Percentiles rank a stretch among this genome's conserved stretches.
These are phyloP conservation scores for Nomada goodeniana DNA, from an alignment of 2,888 invertebrate species.

Conservation along the genomic window DNA sequence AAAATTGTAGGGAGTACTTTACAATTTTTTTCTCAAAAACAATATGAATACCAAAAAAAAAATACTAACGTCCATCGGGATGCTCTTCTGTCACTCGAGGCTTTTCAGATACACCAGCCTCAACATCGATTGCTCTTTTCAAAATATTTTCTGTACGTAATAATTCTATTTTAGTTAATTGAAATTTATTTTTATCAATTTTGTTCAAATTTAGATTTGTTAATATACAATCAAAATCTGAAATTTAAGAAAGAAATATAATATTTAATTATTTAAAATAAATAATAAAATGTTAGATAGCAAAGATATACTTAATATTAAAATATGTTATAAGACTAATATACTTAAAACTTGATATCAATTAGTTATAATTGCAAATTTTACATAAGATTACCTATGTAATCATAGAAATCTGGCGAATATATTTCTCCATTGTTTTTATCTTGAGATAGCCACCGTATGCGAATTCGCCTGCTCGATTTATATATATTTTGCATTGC, in stretches of 20 bases:
- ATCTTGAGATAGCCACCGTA: slow-evolving; percentile 95
- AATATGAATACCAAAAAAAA: not conserved
- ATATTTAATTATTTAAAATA: not conserved
- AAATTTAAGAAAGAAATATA: slow-evolving; percentile 66
- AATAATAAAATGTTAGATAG: slow-evolving; percentile 1
- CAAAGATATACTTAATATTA: slow-evolving; percentile 11
- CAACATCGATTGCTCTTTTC: slow-evolving; percentile 92
- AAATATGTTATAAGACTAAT: not conserved
- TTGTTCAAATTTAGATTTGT: slow-evolving; percentile 93
- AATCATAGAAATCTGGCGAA: slow-evolving; percentile 95
- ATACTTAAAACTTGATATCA: not conserved
- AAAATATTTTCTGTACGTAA: slow-evolving; percentile 93
- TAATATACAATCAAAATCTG: slow-evolving; percentile 94
- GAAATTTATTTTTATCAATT: slow-evolving; percentile 89
- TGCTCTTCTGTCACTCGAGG: slow-evolving; percentile 91
- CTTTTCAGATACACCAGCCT: slow-evolving; percentile 89
- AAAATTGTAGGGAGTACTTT: too few species aligned
- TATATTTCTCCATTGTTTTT: slow-evolving; percentile 90
- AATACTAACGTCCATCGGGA: slow-evolving; percentile 92
- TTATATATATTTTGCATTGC: slow-evolving; percentile 96
- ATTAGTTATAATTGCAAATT: slow-evolving; percentile 33
- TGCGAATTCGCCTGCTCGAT: slow-evolving; percentile 93
- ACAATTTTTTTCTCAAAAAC: not conserved
- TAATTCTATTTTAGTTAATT: slow-evolving; percentile 90
- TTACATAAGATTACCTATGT: slow-evolving; percentile 87